Conservation (phyloP, 2,113 vertebrate genomes). For the Cyprinodon tularosa region DNA sequence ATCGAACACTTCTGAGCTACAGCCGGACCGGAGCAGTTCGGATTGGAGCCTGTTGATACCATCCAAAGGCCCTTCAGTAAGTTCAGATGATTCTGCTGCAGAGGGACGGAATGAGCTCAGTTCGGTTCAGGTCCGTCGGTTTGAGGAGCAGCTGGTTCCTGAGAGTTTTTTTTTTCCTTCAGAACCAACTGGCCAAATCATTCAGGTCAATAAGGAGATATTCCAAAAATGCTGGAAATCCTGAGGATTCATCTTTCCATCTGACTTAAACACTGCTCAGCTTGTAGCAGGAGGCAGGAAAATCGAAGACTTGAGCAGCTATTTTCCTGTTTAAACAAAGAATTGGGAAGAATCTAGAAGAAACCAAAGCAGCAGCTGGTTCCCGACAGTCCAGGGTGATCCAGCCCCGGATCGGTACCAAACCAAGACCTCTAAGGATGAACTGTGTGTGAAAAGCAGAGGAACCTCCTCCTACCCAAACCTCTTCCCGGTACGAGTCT, state of each 20-base stretch:
- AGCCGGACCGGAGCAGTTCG: slow-evolving; percentile 21
- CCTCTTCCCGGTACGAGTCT: background rate
- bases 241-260: background rate
- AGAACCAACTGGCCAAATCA: background rate
- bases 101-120: background rate
- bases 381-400: background rate
- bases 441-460: slow-evolving; percentile 10
- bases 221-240: too few relatives aligned
- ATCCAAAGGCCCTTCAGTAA: background rate
- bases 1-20: slow-evolving; percentile 39
- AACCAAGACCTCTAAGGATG: slow-evolving; percentile 13
- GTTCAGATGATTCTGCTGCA: background rate
- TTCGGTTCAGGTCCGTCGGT: background rate
- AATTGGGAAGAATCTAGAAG: background rate
- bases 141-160: slow-evolving; percentile 5
- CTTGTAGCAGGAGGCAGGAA: background rate
- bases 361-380: background rate
- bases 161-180: background rate
- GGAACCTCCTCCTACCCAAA: background rate
- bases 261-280: background rate
- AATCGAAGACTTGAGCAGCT: too few relatives aligned
- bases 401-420: slow-evolving; percentile 16
- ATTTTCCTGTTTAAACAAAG: background rate
- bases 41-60: background rate
- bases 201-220: too few relatives aligned